Conservation (phyloP, 2,888 invertebrate species). For the Heliconius cydno region DNA sequence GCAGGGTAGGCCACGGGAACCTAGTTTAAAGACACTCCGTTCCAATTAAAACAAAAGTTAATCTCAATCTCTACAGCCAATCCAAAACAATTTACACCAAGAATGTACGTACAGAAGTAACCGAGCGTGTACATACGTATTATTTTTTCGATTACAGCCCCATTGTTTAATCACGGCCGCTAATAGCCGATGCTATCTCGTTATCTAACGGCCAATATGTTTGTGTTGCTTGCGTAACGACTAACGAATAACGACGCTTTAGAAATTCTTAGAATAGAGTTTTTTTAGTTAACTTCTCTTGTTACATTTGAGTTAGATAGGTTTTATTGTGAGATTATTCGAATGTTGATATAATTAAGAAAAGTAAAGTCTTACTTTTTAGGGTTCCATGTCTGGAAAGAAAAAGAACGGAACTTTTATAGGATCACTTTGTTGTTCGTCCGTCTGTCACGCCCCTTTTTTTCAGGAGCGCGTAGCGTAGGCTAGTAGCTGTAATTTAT, state of each 20-base stretch:
- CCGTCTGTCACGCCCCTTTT: too few species aligned
- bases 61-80: background rate
- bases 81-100: background rate
- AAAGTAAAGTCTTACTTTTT: too few species aligned
- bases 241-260: conserved; percentile 18
- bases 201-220: conserved; percentile 37
- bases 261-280: conserved; percentile 4
- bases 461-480: too few species aligned
- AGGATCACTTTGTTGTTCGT: too few species aligned
- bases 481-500: too few species aligned
- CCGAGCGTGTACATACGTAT: conserved; percentile 64
- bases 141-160: conserved; percentile 79
- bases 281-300: conserved; percentile 9
- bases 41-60: background rate
- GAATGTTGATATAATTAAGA: background rate
- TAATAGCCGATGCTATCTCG: conserved; percentile 73
- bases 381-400: too few species aligned
- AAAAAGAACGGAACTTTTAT: too few species aligned
- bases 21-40: too few species aligned
- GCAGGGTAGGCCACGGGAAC: too few species aligned
- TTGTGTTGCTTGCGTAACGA: conserved; percentile 27
- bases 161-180: conserved; percentile 78
- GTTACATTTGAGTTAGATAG: background rate
- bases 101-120: conserved; percentile 21
- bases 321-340: background rate